Percentiles rank a stretch among this genome's conserved stretches.
Evolutionary conservation across 2,888 invertebrate genomes (phyloP).

Genomic region (Dugesia japonica): DNA sequence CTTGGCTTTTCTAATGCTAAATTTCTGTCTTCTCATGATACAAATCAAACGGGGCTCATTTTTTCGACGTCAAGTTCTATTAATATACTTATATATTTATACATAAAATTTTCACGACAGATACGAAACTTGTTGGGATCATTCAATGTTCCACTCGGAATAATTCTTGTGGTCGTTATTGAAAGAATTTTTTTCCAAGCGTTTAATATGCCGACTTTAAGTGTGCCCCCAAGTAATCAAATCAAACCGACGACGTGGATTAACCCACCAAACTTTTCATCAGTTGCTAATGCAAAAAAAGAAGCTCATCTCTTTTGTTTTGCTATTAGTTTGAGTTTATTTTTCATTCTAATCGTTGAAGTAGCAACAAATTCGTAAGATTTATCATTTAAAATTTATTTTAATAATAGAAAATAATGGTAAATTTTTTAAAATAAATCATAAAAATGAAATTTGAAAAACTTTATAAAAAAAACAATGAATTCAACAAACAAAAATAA

Average conservation of each 20-base stretch:
- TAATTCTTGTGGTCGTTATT: not conserved
- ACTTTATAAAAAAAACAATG: too few relatives aligned
- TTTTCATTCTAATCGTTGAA: not conserved
- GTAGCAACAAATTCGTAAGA: not conserved
- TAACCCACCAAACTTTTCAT: not conserved
- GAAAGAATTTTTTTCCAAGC: conserved; percentile 1
- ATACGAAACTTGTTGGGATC: conserved; percentile 27
- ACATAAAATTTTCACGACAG: not conserved
- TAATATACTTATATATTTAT: not conserved
- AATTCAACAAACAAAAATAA: too few relatives aligned
- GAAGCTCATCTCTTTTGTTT: not conserved
- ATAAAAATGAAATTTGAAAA: too few relatives aligned
- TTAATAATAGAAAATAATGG: too few relatives aligned
- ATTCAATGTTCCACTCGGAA: conserved; percentile 29
- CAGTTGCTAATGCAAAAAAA: not conserved
- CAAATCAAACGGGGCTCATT: conserved; percentile 30
- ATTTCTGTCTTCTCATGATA: conserved; percentile 14
- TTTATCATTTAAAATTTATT: too few relatives aligned
- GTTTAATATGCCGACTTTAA: conserved; percentile 20
- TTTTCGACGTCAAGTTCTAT: conserved; percentile 27
- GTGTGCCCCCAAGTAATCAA: not conserved
- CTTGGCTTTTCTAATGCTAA: conserved; percentile 29
- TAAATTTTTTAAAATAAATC: too few relatives aligned
- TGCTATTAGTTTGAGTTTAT: conserved; percentile 22
- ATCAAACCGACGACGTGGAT: conserved; percentile 3